phyloP scores from a whole-genome alignment of 2,797 vertebrate genomes.

The Sciurus carolinensis region DNA sequence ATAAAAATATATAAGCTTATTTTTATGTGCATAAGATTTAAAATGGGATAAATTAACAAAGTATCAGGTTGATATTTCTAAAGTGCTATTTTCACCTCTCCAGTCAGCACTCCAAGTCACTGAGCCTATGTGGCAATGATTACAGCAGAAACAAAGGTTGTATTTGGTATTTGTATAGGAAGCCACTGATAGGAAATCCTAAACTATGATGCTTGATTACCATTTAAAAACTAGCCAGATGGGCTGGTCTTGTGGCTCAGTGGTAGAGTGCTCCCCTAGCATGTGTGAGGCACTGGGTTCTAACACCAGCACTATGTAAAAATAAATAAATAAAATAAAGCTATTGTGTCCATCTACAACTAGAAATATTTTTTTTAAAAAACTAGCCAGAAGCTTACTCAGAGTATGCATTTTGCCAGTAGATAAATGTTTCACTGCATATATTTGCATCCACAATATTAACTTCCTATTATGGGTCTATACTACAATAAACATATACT shows the following conservation, averaged over 20 bases:
- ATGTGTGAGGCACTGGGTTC: too few relatives aligned
- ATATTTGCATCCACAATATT: background rate
- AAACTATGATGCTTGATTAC: background rate
- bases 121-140: background rate
- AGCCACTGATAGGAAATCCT: background rate
- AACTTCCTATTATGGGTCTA: background rate
- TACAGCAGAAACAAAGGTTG: background rate
- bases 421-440: background rate
- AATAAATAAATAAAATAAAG: too few relatives aligned
- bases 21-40: background rate
- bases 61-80: background rate
- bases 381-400: background rate
- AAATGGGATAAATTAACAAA: slow-evolving; percentile 23
- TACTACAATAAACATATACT: background rate
- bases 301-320: too few relatives aligned
- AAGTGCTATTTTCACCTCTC: background rate
- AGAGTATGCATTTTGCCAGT: background rate
- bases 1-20: background rate
- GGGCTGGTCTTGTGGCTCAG: too few relatives aligned
- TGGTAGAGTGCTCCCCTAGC: too few relatives aligned
- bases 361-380: background rate
- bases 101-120: too few relatives aligned
- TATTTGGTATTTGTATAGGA: background rate
- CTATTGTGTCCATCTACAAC: too few relatives aligned
- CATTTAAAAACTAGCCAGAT: background rate